Evolutionary conservation across 2,797 vertebrate species (phyloP), one percentile per base, ranked within the genome.

Genomic region (Masticophis lateralis): DNA sequence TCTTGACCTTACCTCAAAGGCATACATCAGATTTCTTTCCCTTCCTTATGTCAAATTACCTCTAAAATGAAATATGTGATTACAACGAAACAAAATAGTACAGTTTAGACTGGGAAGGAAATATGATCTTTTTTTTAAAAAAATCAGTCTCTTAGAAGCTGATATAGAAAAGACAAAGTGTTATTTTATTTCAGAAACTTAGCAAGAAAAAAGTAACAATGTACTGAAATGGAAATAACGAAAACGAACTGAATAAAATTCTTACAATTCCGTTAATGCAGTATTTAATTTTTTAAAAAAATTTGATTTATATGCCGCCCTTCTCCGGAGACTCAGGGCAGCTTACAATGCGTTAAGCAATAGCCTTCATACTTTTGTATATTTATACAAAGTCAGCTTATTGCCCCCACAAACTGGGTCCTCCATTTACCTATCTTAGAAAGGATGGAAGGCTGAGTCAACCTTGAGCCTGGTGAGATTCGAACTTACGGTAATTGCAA

Each of bases 141-240:
- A 69, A 32, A 32, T 18, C 66, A 32, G n/a, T 92, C n/a, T 92
- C n/a, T 90, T 94, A 94, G 92, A 93, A 93, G 61, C 69, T 86
- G 79, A 93, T 53, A 91, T 37, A 0, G 25, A 95, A 60, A 93
- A 90, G 43, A 25, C 2, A 87, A 55, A 25, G 59, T 94, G 93
- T 93, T 88, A 88, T 59, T 89, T 47, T 0, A 90, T 94, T 95
- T 95, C 47, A 93, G 63, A 61, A 56, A 86, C 28, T 2, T 91
- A 74, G 2, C 0, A 92, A 53, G n/a, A 92, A 5, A 90, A 86
- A 60, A 43, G 0, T 8, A 51, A 90, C 92, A 14, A 27, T 47
- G 69, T 57, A 20, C 25, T 88, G 53, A 74, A 57, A 13, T 92
- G 37, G 53, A 92, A 88, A 27, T 69, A 37, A 47, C 51, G 56